These are phyloP conservation scores for Cataglyphis livida DNA, from an alignment of 2,888 invertebrate species.

Conservation along the genomic window DNA sequence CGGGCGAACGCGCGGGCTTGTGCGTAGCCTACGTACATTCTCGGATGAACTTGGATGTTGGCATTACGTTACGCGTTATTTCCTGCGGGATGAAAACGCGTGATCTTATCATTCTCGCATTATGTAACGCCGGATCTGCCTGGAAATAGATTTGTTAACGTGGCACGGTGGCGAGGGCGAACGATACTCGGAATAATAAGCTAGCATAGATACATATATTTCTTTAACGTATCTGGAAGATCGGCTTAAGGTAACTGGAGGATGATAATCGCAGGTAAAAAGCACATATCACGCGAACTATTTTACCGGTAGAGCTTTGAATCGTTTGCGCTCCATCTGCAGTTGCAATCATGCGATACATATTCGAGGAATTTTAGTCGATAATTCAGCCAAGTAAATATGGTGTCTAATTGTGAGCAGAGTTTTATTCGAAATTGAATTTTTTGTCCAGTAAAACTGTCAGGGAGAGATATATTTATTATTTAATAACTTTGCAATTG, in stretches of 20 bases:
- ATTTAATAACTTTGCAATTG: neutral
- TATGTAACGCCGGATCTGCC: slow-evolving; percentile 51
- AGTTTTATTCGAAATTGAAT: neutral
- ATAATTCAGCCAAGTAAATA: slow-evolving; percentile 6
- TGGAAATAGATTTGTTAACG: slow-evolving; percentile 11
- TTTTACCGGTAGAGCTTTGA: slow-evolving; percentile 59
- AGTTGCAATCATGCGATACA: neutral
- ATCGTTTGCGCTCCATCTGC: slow-evolving; percentile 47
- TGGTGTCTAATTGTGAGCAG: neutral
- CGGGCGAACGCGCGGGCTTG: slow-evolving; percentile 50
- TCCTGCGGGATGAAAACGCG: slow-evolving; percentile 41
- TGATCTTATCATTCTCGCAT: slow-evolving; percentile 66
- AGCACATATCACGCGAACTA: slow-evolving; percentile 29
- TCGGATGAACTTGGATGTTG: slow-evolving; percentile 48
- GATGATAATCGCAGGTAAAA: neutral
- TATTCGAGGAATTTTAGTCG: slow-evolving; percentile 8
- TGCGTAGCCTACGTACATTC: slow-evolving; percentile 54
- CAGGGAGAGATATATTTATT: neutral
- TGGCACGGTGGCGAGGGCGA: slow-evolving; percentile 24
- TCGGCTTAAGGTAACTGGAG: slow-evolving; percentile 36
- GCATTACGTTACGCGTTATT: slow-evolving; percentile 60
- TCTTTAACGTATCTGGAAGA: neutral
- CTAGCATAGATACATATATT: neutral
- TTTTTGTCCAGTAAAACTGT: neutral
- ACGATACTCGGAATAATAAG: neutral